Conservation (phyloP, 2,888 invertebrate genomes). For the Ceratothoa steindachneri region DNA sequence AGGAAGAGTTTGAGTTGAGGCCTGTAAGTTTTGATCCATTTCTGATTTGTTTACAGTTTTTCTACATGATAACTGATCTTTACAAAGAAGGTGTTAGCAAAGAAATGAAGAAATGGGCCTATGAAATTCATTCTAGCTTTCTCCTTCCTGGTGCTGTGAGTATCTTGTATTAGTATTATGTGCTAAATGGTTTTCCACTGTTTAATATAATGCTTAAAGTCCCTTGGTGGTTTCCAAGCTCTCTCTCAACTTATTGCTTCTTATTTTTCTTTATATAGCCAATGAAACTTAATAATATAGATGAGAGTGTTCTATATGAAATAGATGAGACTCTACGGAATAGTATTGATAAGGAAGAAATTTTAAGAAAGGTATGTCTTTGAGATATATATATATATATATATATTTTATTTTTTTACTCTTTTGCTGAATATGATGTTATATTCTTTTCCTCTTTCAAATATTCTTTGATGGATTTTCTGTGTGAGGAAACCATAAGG, state of each 20-base stretch:
- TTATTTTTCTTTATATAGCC: conserved; percentile 64
- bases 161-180: conserved; percentile 50
- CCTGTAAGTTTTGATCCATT: no score
- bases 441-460: no score
- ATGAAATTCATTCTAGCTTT: conserved; percentile 96
- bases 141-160: conserved; percentile 80
- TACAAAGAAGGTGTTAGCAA: conserved; percentile 79
- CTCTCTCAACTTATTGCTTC: not conserved
- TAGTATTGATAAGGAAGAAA: conserved; percentile 84
- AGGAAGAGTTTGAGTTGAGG: no score
- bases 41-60: no score
- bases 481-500: no score
- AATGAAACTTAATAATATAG: conserved; percentile 70
- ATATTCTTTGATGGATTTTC: no score
- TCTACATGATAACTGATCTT: conserved; percentile 86
- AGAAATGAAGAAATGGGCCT: conserved; percentile 96
- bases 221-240: not conserved
- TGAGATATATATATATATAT: not conserved
- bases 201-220: not conserved
- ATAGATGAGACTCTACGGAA: conserved; percentile 79
- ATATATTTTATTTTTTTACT: no score
- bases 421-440: no score
- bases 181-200: not conserved
- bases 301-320: conserved; percentile 81
- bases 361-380: conserved; percentile 66